Conservation (phyloP, 2,888 invertebrate species). For the Osmoderma eremita region DNA sequence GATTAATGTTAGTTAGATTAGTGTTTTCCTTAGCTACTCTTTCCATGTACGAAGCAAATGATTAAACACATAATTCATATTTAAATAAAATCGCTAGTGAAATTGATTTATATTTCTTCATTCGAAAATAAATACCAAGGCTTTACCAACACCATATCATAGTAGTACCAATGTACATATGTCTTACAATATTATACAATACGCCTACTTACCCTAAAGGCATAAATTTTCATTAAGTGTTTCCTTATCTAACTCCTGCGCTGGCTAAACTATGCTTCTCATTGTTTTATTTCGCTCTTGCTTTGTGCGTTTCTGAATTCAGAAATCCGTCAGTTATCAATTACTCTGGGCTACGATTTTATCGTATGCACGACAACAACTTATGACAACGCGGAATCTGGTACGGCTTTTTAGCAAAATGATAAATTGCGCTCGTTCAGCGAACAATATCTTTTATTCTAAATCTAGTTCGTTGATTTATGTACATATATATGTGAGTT, state of each 20-base stretch:
- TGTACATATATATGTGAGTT: constrained; percentile 4
- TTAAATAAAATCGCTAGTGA: too few species aligned
- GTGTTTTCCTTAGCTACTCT: too few species aligned
- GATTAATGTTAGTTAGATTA: too few species aligned
- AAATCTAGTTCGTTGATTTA: constrained; percentile 29
- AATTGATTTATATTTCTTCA: too few species aligned
- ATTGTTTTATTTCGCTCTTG: constrained; percentile 23
- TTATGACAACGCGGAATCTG: constrained; percentile 26
- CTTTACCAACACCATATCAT: too few species aligned
- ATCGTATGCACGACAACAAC: constrained; percentile 20
- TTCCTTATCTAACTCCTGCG: constrained; percentile 29
- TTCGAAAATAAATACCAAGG: too few species aligned
- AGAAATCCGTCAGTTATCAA: constrained; percentile 15
- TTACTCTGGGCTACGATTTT: constrained; percentile 14
- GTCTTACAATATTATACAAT: constrained; percentile 24
- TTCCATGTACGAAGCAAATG: too few species aligned
- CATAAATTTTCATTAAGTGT: constrained; percentile 35
- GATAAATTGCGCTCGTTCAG: constrained; percentile 17
- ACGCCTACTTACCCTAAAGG: constrained; percentile 25
- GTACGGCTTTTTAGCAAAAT: constrained; percentile 33
- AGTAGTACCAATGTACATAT: too few species aligned
- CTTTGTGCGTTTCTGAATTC: constrained; percentile 25
- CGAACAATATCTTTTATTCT: constrained; percentile 20
- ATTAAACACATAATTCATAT: too few species aligned
- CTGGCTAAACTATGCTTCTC: constrained; percentile 23